Evolutionary conservation across 2,888 invertebrate genomes (phyloP).

Genomic region (Fissipunctia ypsillon): DNA sequence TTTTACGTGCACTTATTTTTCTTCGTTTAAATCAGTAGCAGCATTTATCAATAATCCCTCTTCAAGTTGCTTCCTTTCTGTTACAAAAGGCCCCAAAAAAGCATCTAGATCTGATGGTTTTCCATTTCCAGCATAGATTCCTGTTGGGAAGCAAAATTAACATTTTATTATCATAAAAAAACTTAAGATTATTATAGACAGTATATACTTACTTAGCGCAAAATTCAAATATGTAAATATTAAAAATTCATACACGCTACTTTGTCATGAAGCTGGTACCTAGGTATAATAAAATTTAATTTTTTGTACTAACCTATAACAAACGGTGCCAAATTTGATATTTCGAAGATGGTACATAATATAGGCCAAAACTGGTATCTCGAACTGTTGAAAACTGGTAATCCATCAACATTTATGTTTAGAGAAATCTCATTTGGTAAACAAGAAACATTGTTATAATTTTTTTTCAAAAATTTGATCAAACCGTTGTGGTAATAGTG

Average conservation of each 20-base stretch:
- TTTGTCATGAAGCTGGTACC: neutral
- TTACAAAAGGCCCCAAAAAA: neutral
- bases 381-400: neutral
- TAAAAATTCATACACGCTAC: neutral
- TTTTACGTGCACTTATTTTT: neutral
- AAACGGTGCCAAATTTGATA: conserved; percentile 3
- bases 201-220: neutral
- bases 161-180: neutral
- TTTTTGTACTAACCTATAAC: neutral
- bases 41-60: neutral
- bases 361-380: conserved; percentile 1
- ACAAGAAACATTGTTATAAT: neutral
- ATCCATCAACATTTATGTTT: neutral
- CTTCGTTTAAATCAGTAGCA: neutral
- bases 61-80: conserved; percentile 10
- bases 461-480: neutral
- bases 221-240: neutral
- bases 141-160: neutral
- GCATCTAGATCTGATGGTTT: conserved; percentile 1
- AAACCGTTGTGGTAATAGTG: neutral
- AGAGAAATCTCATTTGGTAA: neutral
- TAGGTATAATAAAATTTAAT: neutral
- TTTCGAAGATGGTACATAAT: neutral
- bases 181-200: neutral
- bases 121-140: conserved; percentile 3